Base-by-base conservation (phyloP, 2,888 invertebrate genomes). In the Aproaerema taeniolella region DNA sequence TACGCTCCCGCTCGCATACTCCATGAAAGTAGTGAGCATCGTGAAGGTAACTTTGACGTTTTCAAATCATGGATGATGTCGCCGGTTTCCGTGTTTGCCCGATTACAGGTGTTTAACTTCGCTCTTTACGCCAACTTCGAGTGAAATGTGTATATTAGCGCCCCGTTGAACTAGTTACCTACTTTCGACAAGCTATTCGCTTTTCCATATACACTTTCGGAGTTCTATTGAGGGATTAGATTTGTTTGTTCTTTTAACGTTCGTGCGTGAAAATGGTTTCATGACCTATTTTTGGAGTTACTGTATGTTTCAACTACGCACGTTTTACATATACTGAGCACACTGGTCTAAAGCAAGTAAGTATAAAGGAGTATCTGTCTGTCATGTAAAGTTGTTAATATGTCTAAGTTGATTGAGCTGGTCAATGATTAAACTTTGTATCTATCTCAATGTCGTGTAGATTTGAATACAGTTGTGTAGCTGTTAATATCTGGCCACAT, bases 1-100 rank as follows among this genome's bases (percentile, higher is more conserved):
- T 83, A 74, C 73, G 6, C n/a, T 66, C 71, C 68, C 71, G 66
- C 67, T 71, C 67, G 59, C 67, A 74, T 69, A 75, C 74, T 76
- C 71, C 75, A 70, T 67, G 67, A 77, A 76, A 61, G 67, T 79
- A 69, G 72, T 76, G 76, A 73, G 68, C 70, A 67, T 70, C 65
- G 61, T 67, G 58, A 11, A 65, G 64, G 70, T 66, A 68, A 64
- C 56, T 58, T 61, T 60, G 55, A 64, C 62, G 59, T 64, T 67
- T 65, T 59, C 32, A 41, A 41, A 29, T 37, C 38, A 67, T 63
- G 53, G 45, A 72, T 60, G 49, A 66, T 60, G 60, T 64, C 57
- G 60, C 51, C 60, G 60, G 61, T 66, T 64, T 64, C 52, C 55
- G 61, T 76, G 70, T 79, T 81, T 76, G 63, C 71, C 57, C 68